Percentiles rank a stretch among this genome's conserved stretches.
phyloP scores from a whole-genome alignment of 1,140 invertebrate species.

The Diabrotica undecimpunctata region DNA sequence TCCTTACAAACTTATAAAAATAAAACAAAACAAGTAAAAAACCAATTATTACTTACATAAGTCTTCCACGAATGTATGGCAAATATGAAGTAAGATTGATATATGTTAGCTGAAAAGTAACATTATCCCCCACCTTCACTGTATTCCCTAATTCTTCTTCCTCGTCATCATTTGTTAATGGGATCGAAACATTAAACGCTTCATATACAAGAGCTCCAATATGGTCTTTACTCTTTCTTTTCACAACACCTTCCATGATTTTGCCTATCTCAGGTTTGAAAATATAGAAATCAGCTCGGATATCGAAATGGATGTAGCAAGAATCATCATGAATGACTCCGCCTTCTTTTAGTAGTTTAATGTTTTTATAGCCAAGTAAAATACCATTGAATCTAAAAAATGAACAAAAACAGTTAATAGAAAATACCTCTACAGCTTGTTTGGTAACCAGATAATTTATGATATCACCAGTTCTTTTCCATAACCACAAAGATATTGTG shows the following conservation, averaged over 20 bases:
- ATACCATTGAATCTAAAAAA: conserved; percentile 56
- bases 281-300: conserved; percentile 63
- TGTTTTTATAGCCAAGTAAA: conserved; percentile 60
- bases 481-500: no score
- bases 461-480: not conserved
- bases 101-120: conserved; percentile 55
- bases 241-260: conserved; percentile 55
- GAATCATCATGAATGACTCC: conserved; percentile 55
- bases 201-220: conserved; percentile 61
- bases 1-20: no score
- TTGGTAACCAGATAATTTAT: not conserved
- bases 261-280: conserved; percentile 55
- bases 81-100: conserved; percentile 26
- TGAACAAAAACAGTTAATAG: conserved; percentile 6
- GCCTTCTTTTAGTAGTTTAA: conserved; percentile 53
- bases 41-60: conserved; percentile 22
- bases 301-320: conserved; percentile 58
- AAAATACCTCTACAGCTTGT: conserved; percentile 16
- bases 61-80: conserved; percentile 33
- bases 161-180: conserved; percentile 51
- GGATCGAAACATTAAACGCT: conserved; percentile 63
- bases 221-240: conserved; percentile 59
- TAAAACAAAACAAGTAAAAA: no score
- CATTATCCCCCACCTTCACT: conserved; percentile 55
- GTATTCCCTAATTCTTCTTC: conserved; percentile 56